Conservation (phyloP, 2,888 invertebrate genomes). For the Stenichneumon culpator region DNA sequence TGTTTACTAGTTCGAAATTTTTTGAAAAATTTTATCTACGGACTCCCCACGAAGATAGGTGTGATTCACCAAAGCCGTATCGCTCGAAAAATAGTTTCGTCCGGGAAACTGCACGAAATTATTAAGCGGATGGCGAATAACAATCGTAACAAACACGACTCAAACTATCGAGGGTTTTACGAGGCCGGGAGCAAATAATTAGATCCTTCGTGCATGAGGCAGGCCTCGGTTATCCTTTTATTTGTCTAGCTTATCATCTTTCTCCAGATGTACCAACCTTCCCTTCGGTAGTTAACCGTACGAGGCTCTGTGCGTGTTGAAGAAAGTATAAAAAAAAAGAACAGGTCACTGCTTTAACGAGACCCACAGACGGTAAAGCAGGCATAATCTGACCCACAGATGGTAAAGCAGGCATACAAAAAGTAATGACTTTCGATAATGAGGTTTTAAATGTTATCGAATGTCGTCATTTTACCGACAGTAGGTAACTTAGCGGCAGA, state of each 20-base stretch:
- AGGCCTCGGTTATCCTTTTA: background rate
- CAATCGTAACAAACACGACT: too few relatives aligned
- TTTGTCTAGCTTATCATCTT: background rate
- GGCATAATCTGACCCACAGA: background rate
- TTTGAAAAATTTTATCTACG: background rate
- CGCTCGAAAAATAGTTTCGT: too few relatives aligned
- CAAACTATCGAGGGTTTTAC: background rate
- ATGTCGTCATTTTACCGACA: background rate
- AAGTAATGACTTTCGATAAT: background rate
- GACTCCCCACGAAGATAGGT: background rate
- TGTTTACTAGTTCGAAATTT: constrained; percentile 60
- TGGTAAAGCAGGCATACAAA: constrained; percentile 4
- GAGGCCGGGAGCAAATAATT: constrained; percentile 1
- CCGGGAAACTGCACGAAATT: too few relatives aligned
- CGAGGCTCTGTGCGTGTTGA: background rate
- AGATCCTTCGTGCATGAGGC: background rate
- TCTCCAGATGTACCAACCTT: background rate
- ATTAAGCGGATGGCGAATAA: too few relatives aligned
- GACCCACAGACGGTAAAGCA: background rate
- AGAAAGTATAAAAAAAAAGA: background rate
- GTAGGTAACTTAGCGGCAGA: constrained; percentile 22
- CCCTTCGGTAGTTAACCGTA: background rate
- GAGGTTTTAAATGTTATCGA: background rate
- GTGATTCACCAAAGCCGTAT: background rate
- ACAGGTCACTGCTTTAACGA: background rate